Conservation (phyloP, 92 coral and sea anemone species). For the Virgularia gustaviana region DNA sequence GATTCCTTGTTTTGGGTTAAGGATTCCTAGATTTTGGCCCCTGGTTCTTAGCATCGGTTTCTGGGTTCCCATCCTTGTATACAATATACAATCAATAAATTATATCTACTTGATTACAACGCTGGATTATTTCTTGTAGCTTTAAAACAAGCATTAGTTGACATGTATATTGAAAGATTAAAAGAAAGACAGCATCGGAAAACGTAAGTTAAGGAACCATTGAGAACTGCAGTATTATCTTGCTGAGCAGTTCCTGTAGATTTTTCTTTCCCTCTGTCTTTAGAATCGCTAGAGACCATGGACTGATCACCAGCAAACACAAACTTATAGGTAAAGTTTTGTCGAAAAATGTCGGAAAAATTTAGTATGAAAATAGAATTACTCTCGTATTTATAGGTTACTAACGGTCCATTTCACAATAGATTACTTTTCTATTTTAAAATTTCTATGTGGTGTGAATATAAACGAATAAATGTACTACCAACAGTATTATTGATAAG, state of each 20-base stretch:
- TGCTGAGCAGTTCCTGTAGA: not conserved
- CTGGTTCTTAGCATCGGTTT: too few relatives aligned
- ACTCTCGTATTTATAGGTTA: not conserved
- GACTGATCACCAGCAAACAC: conserved; percentile 94
- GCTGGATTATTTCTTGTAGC: conserved; percentile 56
- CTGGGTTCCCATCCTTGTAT: not conserved
- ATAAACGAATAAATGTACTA: too few relatives aligned
- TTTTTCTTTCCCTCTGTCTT: conserved; percentile 1
- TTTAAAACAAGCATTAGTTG: conserved; percentile 78
- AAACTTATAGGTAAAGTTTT: conserved; percentile 67
- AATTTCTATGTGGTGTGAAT: too few relatives aligned
- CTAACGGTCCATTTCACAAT: not conserved
- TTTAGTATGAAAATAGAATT: not conserved
- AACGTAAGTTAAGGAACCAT: conserved; percentile 58
- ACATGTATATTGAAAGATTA: conserved; percentile 84
- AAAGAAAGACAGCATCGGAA: conserved; percentile 88
- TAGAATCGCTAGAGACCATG: conserved; percentile 92
- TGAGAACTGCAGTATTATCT: not conserved
- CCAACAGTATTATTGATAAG: too few relatives aligned
- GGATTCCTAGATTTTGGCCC: not conserved
- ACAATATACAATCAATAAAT: too few relatives aligned
- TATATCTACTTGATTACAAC: too few relatives aligned
- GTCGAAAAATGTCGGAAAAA: not conserved
- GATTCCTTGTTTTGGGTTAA: not conserved
- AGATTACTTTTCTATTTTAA: not conserved